Base-by-base conservation (phyloP, 2,113 vertebrate genomes). In the Prietella phreatophila region DNA sequence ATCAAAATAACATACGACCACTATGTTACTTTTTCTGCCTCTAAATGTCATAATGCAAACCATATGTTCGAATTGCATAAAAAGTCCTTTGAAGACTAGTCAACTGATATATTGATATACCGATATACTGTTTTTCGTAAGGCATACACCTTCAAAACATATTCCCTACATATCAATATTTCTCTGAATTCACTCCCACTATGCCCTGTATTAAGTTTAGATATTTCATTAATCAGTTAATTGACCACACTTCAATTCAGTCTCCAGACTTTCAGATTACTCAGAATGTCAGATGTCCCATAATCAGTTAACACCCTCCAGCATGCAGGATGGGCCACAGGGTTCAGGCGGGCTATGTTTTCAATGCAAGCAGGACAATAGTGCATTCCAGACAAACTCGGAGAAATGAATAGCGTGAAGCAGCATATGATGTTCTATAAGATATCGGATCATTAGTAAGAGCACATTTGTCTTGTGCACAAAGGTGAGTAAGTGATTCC, bases 21-120 rank as follows among this genome's bases (percentile, higher is more conserved):
- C 19, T 30, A 33, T 83, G 17, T 50, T 61, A 47, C 50, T 39
- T 47, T 22, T 56, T 11, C 22, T 69, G 30, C 14, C 47, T 65
- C 39, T 87, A 61, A 89, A 79, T 83, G 81, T 55, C 25, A 87
- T 84, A 83, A 73, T 87, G 47, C 61, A 87, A 76, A 58, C 4
- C 69, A 86, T 27, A 89, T 73, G 42, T 67, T 65, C 20, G 25
- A 85, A 60, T 39, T 47, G 47, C 55, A 86, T 4, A 86, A 86
- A 79, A 20, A 61, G 9, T 9, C 56, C 6, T 50, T 13, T 39
- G 22, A 63, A 85, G 33, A 79, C 14, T 30, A 30, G 36, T 33
- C 10, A 39, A 36, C 11, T 65, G 58, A 47, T 33, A 60, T 81
- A 47, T 47, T 47, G 42, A 47, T 47, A 47, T 47, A 47, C 42